Base-by-base conservation (phyloP, 2,797 vertebrate species). In the Eleutherodactylus coqui region DNA sequence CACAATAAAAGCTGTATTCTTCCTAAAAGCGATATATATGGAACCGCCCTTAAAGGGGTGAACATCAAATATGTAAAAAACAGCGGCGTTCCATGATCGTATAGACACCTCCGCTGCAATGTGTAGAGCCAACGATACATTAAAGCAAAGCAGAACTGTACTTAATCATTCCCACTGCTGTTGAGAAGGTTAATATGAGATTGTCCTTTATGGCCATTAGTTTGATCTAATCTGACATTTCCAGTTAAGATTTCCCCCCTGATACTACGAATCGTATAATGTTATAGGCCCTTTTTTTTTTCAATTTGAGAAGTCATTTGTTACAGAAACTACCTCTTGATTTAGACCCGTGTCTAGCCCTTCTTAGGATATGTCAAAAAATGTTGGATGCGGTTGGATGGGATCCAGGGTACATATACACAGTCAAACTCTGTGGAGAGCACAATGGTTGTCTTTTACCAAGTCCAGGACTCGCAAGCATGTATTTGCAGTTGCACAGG, bases 401-500 rank as follows among this genome's bases (percentile, higher is more conserved):
- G 34, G n/a, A 86, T 93, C 93, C 93, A 94, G 90, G 89, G 89
- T 80, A 91, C 86, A 77, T 86, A 90, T 89, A 92, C 93, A 94
- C 89, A 93, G 91, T 88, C 88, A 86, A 87, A 89, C 92, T 93
- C 92, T 93, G 91, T 91, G 84, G 79, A 2, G 85, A 93, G 89
- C 90, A 94, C 92, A 94, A 94, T 90, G 91, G 64, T 55, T 82
- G 89, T 92, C 90, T 94, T 94, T 92, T 92, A 90, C 89, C 83
- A 49, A 90, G 85, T 93, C 92, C 92, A 93, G 89, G 38, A 89
- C 90, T 93, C 90, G 91, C 91, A 94, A 87, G 88, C 92, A 90
- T 92, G 91, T 93, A 91, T 92, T 95, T 94, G 91, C 92, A 91
- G 89, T 91, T 93, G 92, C 91, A 91, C 83, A 88, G 89, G 89